Evolutionary conservation across 2,113 vertebrate genomes (phyloP).

Genomic region (Spizaetus ornatus): DNA sequence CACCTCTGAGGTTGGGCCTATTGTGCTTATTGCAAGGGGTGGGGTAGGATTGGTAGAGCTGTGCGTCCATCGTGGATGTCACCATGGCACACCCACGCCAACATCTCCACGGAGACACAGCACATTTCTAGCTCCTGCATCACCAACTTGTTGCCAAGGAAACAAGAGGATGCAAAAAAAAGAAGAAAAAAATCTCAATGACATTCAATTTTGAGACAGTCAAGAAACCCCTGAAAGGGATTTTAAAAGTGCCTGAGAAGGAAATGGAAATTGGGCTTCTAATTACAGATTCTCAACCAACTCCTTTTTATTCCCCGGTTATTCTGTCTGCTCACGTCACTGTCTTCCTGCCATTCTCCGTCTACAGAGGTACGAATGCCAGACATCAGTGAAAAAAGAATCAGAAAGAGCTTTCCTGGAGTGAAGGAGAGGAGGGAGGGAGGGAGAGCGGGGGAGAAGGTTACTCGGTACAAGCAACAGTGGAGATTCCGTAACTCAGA

Average conservation of each 20-base stretch:
- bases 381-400: conserved; percentile 47
- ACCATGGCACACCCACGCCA: conserved; percentile 71
- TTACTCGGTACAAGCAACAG: neutral
- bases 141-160: conserved; percentile 81
- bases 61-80: conserved; percentile 53
- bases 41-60: conserved; percentile 49
- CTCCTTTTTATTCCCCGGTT: conserved; percentile 60
- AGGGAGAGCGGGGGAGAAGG: neutral
- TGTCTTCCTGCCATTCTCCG: conserved; percentile 62
- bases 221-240: conserved; percentile 75
- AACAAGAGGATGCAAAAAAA: conserved; percentile 70
- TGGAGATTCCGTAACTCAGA: neutral
- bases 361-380: conserved; percentile 55
- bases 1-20: neutral
- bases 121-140: conserved; percentile 75
- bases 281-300: conserved; percentile 74
- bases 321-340: conserved; percentile 66
- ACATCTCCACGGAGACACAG: conserved; percentile 74
- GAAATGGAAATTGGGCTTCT: conserved; percentile 72
- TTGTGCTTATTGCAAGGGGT: conserved; percentile 19
- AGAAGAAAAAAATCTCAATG: conserved; percentile 63
- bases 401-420: conserved; percentile 49
- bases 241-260: conserved; percentile 67
- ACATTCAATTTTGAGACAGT: conserved; percentile 77
- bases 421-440: neutral